phyloP scores from a whole-genome alignment of 2,113 vertebrate species.

The Silurus glanis region DNA sequence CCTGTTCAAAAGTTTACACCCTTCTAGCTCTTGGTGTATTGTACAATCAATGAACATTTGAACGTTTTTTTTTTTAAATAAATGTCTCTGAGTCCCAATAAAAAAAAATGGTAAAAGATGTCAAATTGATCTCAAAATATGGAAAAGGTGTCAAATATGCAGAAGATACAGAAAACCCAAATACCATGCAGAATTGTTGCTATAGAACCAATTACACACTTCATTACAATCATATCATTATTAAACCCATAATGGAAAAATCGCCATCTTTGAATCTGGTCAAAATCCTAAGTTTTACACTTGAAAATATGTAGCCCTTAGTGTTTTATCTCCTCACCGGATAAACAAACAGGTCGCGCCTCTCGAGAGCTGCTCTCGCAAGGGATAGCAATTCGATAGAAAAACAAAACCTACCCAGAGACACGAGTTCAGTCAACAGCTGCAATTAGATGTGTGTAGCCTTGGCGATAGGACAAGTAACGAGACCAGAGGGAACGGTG shows the following conservation, averaged over 20 bases:
- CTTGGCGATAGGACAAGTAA: conserved; percentile 43
- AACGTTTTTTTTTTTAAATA: too few relatives aligned
- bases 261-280: neutral
- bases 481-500: conserved; percentile 38
- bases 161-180: too few relatives aligned
- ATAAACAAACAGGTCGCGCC: conserved; percentile 33
- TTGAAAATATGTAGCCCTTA: neutral
- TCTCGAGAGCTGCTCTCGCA: neutral
- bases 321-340: conserved; percentile 8
- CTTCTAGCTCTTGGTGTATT: too few relatives aligned
- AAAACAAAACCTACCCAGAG: conserved; percentile 41
- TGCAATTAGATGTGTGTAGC: conserved; percentile 44
- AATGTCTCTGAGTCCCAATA: too few relatives aligned
- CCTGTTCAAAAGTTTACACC: too few relatives aligned
- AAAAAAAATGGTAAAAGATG: too few relatives aligned
- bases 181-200: too few relatives aligned
- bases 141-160: too few relatives aligned
- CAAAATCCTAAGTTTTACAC: neutral
- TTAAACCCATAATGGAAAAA: neutral
- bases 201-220: neutral
- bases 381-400: conserved; percentile 18
- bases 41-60: too few relatives aligned
- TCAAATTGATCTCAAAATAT: too few relatives aligned
- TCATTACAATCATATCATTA: neutral
- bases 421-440: conserved; percentile 42